Evolutionary conservation across 2,888 invertebrate genomes (phyloP).

Genomic region (Epistrophe eligans): DNA sequence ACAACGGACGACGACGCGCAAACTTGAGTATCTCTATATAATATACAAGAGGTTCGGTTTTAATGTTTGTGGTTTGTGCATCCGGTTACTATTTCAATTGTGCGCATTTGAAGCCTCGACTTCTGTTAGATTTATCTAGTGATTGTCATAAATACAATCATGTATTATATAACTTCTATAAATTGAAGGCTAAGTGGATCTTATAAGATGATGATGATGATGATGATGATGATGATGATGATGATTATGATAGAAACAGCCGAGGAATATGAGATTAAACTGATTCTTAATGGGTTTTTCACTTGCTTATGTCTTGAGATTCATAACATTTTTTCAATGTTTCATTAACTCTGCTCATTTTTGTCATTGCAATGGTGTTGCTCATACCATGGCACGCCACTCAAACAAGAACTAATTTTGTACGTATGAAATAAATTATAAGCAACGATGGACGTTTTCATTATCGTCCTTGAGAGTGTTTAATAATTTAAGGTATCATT

Average conservation of each 20-base stretch:
- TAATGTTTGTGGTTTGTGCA: slow-evolving; percentile 19
- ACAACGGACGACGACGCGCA: background rate
- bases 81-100: slow-evolving; percentile 43
- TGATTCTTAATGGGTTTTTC: background rate
- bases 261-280: slow-evolving; percentile 3
- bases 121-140: slow-evolving; percentile 6
- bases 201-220: background rate
- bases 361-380: no score
- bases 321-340: background rate
- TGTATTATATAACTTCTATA: background rate
- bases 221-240: no score
- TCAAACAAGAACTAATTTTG: background rate
- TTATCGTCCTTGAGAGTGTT: slow-evolving; percentile 1
- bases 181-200: slow-evolving; percentile 28
- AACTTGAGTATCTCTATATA: background rate
- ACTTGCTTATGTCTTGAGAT: background rate
- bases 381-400: no score
- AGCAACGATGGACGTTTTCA: background rate
- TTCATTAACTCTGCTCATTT: background rate
- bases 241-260: background rate
- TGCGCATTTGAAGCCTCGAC: slow-evolving; percentile 15
- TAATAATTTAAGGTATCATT: background rate
- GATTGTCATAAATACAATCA: slow-evolving; percentile 24
- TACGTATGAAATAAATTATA: slow-evolving; percentile 1
- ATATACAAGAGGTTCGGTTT: background rate